phyloP scores from a whole-genome alignment of 2,113 vertebrate species.

The Calidris pugnax region DNA sequence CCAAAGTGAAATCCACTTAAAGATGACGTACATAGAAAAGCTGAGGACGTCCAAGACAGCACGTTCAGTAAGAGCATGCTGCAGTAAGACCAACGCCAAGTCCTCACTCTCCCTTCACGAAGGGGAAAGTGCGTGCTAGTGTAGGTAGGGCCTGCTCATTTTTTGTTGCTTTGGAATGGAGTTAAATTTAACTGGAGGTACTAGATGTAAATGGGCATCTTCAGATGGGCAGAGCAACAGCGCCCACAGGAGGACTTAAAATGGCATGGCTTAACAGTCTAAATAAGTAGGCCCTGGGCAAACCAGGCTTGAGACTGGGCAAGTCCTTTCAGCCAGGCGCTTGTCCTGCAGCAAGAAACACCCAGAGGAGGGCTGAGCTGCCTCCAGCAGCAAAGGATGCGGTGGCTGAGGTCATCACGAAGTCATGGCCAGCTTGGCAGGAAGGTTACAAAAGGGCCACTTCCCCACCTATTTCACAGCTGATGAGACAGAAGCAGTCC shows the following conservation, averaged over 20 bases:
- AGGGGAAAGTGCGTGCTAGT: rapidly evolving
- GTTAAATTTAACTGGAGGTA: not conserved
- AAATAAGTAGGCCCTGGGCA: not conserved
- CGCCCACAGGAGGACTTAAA: not conserved
- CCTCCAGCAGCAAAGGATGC: not conserved
- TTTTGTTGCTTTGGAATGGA: not conserved
- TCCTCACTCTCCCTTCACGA: rapidly evolving
- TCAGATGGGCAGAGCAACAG: not conserved
- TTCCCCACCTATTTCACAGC: not conserved
- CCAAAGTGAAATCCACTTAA: not conserved
- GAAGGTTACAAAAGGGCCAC: not conserved
- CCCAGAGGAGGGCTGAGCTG: not conserved
- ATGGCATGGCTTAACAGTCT: not conserved
- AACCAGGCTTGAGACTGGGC: not conserved
- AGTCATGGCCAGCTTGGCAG: not conserved
- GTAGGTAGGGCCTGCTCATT: not conserved
- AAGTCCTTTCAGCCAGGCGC: not conserved
- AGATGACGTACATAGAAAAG: not conserved
- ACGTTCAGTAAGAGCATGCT: not conserved
- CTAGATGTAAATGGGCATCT: not conserved
- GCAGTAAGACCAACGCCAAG: not conserved
- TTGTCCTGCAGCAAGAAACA: not conserved
- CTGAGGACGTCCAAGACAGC: not conserved
- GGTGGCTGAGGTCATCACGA: not conserved
- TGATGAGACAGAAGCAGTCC: not conserved